Evolutionary conservation across 2,113 vertebrate species (phyloP).

Genomic region (Odontophorus gujanensis): DNA sequence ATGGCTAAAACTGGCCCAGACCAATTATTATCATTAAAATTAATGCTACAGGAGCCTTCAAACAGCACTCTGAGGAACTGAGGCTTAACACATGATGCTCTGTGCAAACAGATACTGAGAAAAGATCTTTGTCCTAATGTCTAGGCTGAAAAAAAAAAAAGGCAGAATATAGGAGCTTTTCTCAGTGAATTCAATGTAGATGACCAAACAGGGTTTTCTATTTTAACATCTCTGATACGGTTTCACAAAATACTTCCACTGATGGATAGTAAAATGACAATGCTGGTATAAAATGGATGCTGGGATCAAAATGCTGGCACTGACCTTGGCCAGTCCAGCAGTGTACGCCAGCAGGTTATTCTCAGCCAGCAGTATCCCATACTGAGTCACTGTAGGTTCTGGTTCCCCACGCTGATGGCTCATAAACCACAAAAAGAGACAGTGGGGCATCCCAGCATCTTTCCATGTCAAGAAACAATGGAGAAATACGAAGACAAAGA

Average conservation of each 20-base stretch:
- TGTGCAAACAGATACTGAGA: not conserved
- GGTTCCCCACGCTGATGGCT: accelerated
- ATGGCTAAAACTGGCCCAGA: not conserved
- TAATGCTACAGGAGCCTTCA: not conserved
- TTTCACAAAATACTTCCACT: not conserved
- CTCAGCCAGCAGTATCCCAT: not conserved
- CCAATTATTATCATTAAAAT: not conserved
- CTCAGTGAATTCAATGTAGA: not conserved
- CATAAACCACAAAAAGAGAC: not conserved
- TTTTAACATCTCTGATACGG: not conserved
- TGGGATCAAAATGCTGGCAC: not conserved
- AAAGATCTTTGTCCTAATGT: not conserved
- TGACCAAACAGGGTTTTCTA: not conserved
- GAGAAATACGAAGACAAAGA: not conserved
- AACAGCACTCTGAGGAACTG: not conserved
- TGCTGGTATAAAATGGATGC: not conserved
- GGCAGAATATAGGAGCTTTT: accelerated
- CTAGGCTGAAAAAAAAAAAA: not conserved
- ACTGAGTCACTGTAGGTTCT: not conserved
- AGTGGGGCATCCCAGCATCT: not conserved
- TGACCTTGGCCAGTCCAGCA: not conserved
- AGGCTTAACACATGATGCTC: not conserved
- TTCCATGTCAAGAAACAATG: not conserved
- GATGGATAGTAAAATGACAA: not conserved
- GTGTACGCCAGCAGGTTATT: not conserved